A percentile compares a stretch with the other conserved stretches of the same genome.
phyloP scores from a whole-genome alignment of 2,888 invertebrate genomes.

The Brenthis hecate region DNA sequence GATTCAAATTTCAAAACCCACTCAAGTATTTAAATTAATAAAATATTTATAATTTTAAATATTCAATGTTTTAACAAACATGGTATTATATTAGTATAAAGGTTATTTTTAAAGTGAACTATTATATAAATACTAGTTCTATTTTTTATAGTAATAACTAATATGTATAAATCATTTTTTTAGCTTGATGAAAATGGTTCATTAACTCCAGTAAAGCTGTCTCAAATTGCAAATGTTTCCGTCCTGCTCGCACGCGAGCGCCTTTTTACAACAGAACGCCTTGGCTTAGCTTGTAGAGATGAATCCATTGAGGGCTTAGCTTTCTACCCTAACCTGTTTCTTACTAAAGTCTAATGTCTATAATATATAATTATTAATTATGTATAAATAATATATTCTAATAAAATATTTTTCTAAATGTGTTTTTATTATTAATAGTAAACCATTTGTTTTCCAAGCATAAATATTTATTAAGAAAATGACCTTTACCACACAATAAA shows the following conservation, averaged over 20 bases:
- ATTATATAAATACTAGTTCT: not conserved
- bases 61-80: too few relatives aligned
- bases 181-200: conserved; percentile 86
- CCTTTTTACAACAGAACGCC: conserved; percentile 91
- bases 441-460: conserved; percentile 48
- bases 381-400: conserved; percentile 31
- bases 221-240: conserved; percentile 91
- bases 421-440: conserved; percentile 21
- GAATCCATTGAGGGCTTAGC: conserved; percentile 96
- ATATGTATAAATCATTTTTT: conserved; percentile 44
- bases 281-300: conserved; percentile 95
- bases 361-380: not conserved
- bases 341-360: conserved; percentile 65
- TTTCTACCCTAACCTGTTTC: conserved; percentile 96
- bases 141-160: not conserved
- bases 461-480: conserved; percentile 59
- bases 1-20: too few relatives aligned
- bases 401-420: conserved; percentile 45
- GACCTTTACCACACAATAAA: conserved; percentile 59
- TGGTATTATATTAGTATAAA: too few relatives aligned
- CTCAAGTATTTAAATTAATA: too few relatives aligned
- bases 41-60: too few relatives aligned
- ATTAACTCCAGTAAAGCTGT: conserved; percentile 93
- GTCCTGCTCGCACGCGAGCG: conserved; percentile 95
- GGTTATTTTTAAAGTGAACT: not conserved